A percentile compares a stretch with the other conserved stretches of the same genome.
These are phyloP conservation scores for Streptopelia turtur DNA, from an alignment of 2,797 vertebrate species.

Conservation along the genomic window DNA sequence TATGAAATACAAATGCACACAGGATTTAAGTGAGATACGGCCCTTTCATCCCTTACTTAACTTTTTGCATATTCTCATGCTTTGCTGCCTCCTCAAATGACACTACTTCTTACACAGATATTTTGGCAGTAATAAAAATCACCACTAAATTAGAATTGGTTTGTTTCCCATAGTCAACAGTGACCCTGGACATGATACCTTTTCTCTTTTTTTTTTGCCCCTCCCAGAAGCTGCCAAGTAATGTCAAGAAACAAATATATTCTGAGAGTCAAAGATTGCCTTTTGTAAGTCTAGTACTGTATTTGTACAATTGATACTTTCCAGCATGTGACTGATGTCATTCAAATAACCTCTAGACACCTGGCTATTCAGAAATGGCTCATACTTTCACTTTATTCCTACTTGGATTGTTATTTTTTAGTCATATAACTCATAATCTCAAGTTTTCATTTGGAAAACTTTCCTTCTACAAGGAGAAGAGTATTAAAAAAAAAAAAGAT, in stretches of 20 bases:
- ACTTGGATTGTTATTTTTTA: not conserved
- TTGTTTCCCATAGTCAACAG: not conserved
- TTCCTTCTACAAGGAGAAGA: not conserved
- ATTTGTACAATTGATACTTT: not conserved
- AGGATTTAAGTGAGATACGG: rapidly evolving
- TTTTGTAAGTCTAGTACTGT: not conserved
- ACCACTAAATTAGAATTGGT: not conserved
- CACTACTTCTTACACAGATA: not conserved
- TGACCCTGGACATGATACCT: not conserved
- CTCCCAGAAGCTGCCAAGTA: not conserved
- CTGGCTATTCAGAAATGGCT: not conserved
- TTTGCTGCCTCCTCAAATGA: not conserved
- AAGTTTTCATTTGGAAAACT: not conserved
- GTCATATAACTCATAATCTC: not conserved
- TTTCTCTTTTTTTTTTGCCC: not conserved
- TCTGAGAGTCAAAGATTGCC: not conserved
- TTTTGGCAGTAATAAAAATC: not conserved
- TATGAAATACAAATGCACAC: not conserved
- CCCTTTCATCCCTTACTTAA: not conserved
- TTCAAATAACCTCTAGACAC: slow-evolving; percentile 22
- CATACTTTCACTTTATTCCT: not conserved
- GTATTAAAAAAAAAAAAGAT: not conserved
- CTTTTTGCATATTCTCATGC: not conserved
- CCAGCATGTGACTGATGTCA: not conserved
- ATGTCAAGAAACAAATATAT: not conserved